A percentile compares a stretch with the other conserved stretches of the same genome.
Evolutionary conservation across 2,888 invertebrate species (phyloP).

Genomic region (Morpho helenor): DNA sequence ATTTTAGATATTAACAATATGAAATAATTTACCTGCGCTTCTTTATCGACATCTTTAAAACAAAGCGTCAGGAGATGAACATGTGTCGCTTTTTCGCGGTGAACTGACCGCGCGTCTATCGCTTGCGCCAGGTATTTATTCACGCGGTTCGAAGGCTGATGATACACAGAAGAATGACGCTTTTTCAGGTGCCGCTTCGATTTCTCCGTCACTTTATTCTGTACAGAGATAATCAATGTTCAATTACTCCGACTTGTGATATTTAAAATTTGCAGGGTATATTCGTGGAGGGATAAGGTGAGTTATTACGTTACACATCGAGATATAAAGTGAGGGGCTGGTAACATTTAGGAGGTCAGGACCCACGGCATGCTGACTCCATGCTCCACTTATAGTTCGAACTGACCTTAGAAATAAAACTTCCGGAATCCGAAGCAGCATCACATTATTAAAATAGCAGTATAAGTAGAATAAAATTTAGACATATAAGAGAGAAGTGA

Average conservation of each 20-base stretch:
- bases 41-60: conserved; percentile 91
- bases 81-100: conserved; percentile 93
- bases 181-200: conserved; percentile 93
- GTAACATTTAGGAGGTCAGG: conserved; percentile 43
- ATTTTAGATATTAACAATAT: no score
- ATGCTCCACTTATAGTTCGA: conserved; percentile 59
- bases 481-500: conserved; percentile 15
- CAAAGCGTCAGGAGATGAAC: conserved; percentile 91
- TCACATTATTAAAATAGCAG: conserved; percentile 69
- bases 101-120: conserved; percentile 93
- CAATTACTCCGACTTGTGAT: conserved; percentile 31
- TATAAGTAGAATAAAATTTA: conserved; percentile 38
- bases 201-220: conserved; percentile 93
- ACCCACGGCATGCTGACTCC: conserved; percentile 66
- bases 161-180: conserved; percentile 91
- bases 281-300: conserved; percentile 3
- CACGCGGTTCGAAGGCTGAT: conserved; percentile 93
- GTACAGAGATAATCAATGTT: conserved; percentile 51
- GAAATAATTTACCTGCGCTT: conserved; percentile 81
- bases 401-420: conserved; percentile 75
- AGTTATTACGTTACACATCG: conserved; percentile 19
- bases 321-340: conserved; percentile 25
- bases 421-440: conserved; percentile 77
- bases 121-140: conserved; percentile 95
- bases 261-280: neutral